Base-by-base conservation (phyloP, 53 echinoderm and acorn worm species). In the Glandiceps talaboti region DNA sequence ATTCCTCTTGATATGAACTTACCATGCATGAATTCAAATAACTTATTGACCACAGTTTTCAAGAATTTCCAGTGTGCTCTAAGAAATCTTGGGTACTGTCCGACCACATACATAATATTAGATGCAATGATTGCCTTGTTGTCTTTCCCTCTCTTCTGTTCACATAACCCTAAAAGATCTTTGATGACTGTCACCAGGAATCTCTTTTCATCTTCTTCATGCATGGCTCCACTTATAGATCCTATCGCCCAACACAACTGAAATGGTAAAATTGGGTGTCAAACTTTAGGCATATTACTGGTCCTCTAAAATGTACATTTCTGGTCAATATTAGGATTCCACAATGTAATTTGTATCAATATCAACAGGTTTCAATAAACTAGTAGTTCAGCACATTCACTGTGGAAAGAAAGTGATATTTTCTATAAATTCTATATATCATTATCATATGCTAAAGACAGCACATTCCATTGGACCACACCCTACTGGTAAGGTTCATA, bases 21-120 rank as follows among this genome's bases (percentile, higher is more conserved):
- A 96, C 96, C 96, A 77, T 96, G 96, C 96, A 96, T 96, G 86
- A 96, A 96, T 79, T 96, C 96, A 91, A 96, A 96, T 31, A 96
- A 87, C 76, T 96, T 96, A 84, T 92, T 96, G 84, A 96, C 96
- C 27, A 96, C 96, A 1, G 96, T 96, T 77, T 96, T 96, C 79
- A 96, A 86, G 85, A 96, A 96, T 80, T 96, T 96, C 96, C 96
- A 96, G 75, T 96, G 96, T 14, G 96, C 96, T 77, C 96, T 86
- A 14, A 96, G 91, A 80, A 96, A 96, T 27, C 96, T 83, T 26
- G 96, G 96, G 79, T 96, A 96, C 86, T 96, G 96, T 20, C 96
- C 96, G 14, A 96, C 96, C 31, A 96, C 96, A 30, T 96, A 96
- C 96, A 96, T 96, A 89, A 96, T 96, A 80, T 96, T 96, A 64